Evolutionary conservation across 2,113 vertebrate genomes (phyloP).

Genomic region (Podarcis muralis): DNA sequence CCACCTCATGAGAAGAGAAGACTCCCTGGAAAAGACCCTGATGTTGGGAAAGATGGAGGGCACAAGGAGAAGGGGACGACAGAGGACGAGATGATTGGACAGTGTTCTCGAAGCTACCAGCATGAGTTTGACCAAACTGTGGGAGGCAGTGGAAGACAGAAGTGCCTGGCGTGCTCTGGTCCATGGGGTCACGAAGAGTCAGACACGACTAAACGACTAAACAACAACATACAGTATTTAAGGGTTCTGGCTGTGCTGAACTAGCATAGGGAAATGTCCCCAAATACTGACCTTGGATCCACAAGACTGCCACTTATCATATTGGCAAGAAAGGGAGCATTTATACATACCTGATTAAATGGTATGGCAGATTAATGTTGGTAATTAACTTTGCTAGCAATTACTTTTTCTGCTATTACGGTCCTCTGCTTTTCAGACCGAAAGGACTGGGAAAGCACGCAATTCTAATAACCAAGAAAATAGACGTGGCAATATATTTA

Average conservation of each 20-base stretch:
- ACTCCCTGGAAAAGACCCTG: too few relatives aligned
- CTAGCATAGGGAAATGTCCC: neutral
- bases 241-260: neutral
- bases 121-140: too few relatives aligned
- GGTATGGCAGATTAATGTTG: neutral
- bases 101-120: too few relatives aligned
- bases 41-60: too few relatives aligned
- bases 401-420: neutral
- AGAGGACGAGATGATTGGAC: too few relatives aligned
- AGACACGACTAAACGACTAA: too few relatives aligned
- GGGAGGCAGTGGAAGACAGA: too few relatives aligned
- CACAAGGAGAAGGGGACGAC: too few relatives aligned
- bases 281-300: neutral
- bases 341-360: neutral
- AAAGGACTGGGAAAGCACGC: neutral
- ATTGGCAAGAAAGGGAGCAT: neutral
- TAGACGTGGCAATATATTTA: neutral
- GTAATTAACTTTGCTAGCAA: neutral
- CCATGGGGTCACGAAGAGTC: too few relatives aligned
- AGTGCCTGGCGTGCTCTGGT: too few relatives aligned
- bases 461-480: neutral
- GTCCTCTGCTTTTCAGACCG: neutral
- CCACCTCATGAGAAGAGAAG: too few relatives aligned
- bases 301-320: neutral
- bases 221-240: neutral